These are phyloP conservation scores for Catonia carolina DNA, from an alignment of 2,888 invertebrate species.

Conservation along the genomic window DNA sequence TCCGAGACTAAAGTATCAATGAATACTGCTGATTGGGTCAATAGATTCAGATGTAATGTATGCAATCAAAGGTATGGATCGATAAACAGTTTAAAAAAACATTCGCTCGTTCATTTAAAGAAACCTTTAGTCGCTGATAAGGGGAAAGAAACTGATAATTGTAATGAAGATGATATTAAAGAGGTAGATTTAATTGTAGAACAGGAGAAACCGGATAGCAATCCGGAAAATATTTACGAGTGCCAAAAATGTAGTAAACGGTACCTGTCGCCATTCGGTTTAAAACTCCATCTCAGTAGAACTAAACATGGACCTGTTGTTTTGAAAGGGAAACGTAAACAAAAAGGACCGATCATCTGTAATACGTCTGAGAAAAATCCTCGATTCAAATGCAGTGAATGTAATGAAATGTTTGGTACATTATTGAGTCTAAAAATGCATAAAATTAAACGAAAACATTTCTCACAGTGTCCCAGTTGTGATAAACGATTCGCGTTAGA, in stretches of 20 bases:
- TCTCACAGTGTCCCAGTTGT: constrained; percentile 4
- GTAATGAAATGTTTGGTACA: constrained; percentile 4
- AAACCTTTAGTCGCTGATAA: background rate
- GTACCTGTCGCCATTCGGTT: constrained; percentile 1
- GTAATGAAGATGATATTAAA: background rate
- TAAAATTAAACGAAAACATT: constrained; percentile 7
- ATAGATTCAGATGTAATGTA: constrained; percentile 5
- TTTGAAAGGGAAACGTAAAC: background rate
- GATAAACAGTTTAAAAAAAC: constrained; percentile 1
- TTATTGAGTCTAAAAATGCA: constrained; percentile 5
- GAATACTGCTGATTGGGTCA: background rate
- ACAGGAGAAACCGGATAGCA: background rate
- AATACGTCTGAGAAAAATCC: background rate
- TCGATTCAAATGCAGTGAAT: constrained; percentile 3
- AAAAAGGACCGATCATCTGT: background rate
- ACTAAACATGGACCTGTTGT: background rate
- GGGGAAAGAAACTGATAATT: background rate
- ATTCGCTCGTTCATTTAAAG: background rate
- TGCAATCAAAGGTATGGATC: constrained; percentile 3
- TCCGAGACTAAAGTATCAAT: background rate
- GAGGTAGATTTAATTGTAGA: background rate
- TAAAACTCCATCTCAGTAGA: constrained; percentile 1
- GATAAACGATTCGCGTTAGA: background rate
- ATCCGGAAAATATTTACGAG: background rate
- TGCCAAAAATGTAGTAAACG: constrained; percentile 2